Percentiles rank a stretch among this genome's conserved stretches.
These are phyloP conservation scores for Ommatoiulus sabulosus DNA, from an alignment of 2,888 invertebrate species.

Conservation along the genomic window DNA sequence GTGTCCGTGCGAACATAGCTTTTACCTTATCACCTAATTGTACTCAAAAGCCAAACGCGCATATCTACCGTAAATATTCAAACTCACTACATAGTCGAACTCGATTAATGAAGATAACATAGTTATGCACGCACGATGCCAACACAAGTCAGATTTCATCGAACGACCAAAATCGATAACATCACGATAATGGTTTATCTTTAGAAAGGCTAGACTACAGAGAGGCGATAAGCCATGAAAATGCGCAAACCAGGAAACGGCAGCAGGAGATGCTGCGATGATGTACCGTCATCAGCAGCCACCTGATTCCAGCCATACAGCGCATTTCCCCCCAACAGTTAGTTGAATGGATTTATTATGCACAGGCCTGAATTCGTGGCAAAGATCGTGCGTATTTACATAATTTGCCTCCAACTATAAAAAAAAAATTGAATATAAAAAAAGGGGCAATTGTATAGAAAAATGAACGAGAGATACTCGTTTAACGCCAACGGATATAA, in stretches of 20 bases:
- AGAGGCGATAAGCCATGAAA: conserved; percentile 2
- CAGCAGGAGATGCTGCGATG: not conserved
- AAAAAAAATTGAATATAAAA: not conserved
- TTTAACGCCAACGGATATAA: not conserved
- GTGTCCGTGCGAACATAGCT: too few relatives aligned
- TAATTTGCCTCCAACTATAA: not conserved
- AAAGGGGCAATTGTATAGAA: not conserved
- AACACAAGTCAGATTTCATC: not conserved
- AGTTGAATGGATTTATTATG: too few relatives aligned
- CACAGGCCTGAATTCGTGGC: not conserved
- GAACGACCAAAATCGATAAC: not conserved
- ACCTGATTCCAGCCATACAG: not conserved
- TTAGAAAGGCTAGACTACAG: not conserved
- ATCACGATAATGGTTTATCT: conserved; percentile 28
- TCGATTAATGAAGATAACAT: too few relatives aligned
- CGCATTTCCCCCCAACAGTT: not conserved
- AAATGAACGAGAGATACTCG: not conserved
- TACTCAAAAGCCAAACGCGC: too few relatives aligned
- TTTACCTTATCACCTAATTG: too few relatives aligned
- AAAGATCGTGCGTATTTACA: not conserved
- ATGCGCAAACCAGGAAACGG: conserved; percentile 29
- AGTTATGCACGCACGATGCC: not conserved
- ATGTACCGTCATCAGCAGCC: not conserved
- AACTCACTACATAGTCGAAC: too few relatives aligned
- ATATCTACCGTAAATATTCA: too few relatives aligned